Evolutionary conservation across 1,140 invertebrate genomes (phyloP).

Genomic region (Neocloeon triangulifer): DNA sequence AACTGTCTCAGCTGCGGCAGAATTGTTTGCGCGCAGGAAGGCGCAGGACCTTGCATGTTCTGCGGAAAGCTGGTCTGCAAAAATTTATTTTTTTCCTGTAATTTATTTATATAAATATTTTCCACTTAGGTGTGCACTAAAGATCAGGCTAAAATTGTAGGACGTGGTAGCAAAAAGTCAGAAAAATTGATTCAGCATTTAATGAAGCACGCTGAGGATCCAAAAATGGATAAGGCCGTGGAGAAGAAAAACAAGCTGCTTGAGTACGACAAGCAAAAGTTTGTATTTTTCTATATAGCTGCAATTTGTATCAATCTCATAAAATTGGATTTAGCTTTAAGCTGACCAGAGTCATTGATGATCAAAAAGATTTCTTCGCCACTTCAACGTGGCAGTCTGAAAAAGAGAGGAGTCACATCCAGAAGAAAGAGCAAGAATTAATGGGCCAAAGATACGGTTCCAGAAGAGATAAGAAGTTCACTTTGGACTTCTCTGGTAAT

Average conservation of each 20-base stretch:
- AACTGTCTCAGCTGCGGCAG: conserved; percentile 89
- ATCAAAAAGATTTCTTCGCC: conserved; percentile 84
- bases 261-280: conserved; percentile 70
- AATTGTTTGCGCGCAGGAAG: conserved; percentile 90
- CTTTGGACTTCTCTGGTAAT: conserved; percentile 63
- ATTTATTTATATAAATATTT: not conserved
- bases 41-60: conserved; percentile 83
- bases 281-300: conserved; percentile 10
- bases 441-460: conserved; percentile 45
- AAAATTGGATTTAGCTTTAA: conserved; percentile 33
- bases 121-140: conserved; percentile 38
- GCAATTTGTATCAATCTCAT: conserved; percentile 3
- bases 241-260: conserved; percentile 60
- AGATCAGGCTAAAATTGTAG: conserved; percentile 45
- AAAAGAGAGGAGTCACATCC: conserved; percentile 38
- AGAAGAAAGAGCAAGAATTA: conserved; percentile 44
- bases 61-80: conserved; percentile 61
- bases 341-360: conserved; percentile 79
- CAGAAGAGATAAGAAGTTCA: conserved; percentile 38
- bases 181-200: conserved; percentile 42
- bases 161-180: conserved; percentile 38
- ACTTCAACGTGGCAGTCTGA: conserved; percentile 58
- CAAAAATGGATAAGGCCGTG: conserved; percentile 40
- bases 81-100: not conserved
- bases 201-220: conserved; percentile 30